Base-by-base conservation (phyloP, 2,113 vertebrate genomes). In the Lophura nycthemera region DNA sequence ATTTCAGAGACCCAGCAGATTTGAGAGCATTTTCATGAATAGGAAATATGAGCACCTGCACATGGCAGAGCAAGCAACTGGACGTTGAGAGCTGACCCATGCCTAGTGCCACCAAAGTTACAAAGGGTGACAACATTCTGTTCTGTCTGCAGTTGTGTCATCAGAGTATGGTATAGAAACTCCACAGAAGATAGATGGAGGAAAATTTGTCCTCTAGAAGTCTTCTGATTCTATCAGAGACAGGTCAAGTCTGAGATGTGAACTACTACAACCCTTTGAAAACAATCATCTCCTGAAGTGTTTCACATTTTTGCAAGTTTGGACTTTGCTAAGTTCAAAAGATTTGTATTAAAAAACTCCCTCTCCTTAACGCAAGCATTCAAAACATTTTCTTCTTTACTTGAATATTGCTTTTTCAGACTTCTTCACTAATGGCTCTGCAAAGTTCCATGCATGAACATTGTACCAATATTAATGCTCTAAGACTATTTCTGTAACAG, bases 51-150 rank as follows among this genome's bases (percentile, higher is more conserved):
- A 75, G 5, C 8, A 65, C 6, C n/a, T 32, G 19, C 70, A 56
- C 4, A 5, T 1, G n/a, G n/a, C 18, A 91, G 25, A 74, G 20
- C 13, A 81, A 32, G n/a, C 3, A 0, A 32, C 1, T 1, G 2
- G 3, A 5, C 73, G 10, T 34, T 72, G 77, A 78, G 50, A 82
- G 11, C 18, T 64, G 76, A 13, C 29, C n/a, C 17, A 25, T 20
- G 11, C 5, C 17, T 10, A 50, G 6, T 18, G 6, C 30, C n/a
- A 66, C 27, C n/a, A 79, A 22, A 52, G 32, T 61, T 16, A 40
- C 8, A 43, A 5, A n/a, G 0, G 0, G 17, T n/a, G 34, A 45
- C 45, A 29, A 45, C 50, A 50, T 59, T 21, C 47, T 83, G 12
- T 8, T 13, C 24, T 50, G 6, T 34, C 15, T 86, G 19, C 8